These are phyloP conservation scores for Trachythela sp. DNA, from an alignment of 64 coral and sea anemone species.

Conservation along the genomic window DNA sequence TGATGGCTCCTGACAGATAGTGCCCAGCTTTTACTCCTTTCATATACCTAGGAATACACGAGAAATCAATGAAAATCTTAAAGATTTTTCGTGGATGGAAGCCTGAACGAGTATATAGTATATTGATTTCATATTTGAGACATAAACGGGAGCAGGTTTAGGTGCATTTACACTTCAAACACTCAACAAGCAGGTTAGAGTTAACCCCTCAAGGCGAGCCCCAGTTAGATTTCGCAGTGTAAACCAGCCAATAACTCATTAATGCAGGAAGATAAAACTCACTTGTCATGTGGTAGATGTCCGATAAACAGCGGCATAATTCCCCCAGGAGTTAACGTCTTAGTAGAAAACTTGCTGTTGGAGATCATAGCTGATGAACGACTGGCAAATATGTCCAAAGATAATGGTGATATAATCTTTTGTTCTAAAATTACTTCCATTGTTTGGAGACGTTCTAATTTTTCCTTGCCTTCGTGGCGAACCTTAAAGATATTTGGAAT, in stretches of 20 bases:
- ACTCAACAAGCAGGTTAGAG: no score
- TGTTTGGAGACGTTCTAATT: conserved; percentile 75
- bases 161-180: no score
- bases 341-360: conserved; percentile 54
- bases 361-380: conserved; percentile 73
- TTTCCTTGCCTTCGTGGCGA: conserved; percentile 89
- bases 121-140: neutral
- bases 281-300: conserved; percentile 79
- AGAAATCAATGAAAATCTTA: neutral
- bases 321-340: conserved; percentile 17
- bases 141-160: no score
- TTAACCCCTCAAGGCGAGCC: no score
- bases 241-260: neutral
- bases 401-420: conserved; percentile 55
- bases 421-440: conserved; percentile 74
- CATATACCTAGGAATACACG: conserved; percentile 47
- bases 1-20: conserved; percentile 64
- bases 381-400: conserved; percentile 67
- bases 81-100: neutral
- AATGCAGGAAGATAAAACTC: neutral
- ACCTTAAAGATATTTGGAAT: conserved; percentile 42
- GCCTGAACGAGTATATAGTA: neutral
- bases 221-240: no score
- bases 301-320: conserved; percentile 62
- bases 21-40: conserved; percentile 89